Evolutionary conservation across 2,113 vertebrate genomes (phyloP).

Genomic region (Pluvialis apricaria): DNA sequence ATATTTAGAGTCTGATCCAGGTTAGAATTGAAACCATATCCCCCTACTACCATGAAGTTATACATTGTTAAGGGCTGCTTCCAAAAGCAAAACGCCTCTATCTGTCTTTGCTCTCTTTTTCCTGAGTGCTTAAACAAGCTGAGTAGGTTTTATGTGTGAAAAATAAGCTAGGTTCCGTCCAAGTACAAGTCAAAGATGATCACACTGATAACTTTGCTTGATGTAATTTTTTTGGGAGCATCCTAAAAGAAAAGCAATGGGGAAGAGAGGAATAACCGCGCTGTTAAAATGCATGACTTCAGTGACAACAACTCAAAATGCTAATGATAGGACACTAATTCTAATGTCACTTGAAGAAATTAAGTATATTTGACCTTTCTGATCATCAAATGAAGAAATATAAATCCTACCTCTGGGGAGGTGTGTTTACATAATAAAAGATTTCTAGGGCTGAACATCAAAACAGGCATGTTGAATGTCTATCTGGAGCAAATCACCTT

Average conservation of each 20-base stretch:
- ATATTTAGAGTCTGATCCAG: slow-evolving; percentile 56
- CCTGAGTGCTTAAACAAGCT: slow-evolving; percentile 11
- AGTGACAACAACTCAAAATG: neutral
- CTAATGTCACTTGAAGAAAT: slow-evolving; percentile 8
- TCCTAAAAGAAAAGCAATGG: neutral
- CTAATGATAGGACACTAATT: neutral
- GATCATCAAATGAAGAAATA: neutral
- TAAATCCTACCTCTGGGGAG: neutral
- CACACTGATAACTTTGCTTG: neutral
- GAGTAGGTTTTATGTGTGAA: neutral
- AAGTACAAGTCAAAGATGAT: neutral
- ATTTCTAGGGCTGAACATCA: neutral
- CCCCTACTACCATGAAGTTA: slow-evolving; percentile 7
- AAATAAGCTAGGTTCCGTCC: neutral
- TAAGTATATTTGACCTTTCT: slow-evolving; percentile 18
- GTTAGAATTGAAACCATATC: slow-evolving; percentile 70
- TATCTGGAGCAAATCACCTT: slow-evolving; percentile 10
- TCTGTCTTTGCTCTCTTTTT: slow-evolving; percentile 8
- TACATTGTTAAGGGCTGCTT: slow-evolving; percentile 17
- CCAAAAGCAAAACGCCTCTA: slow-evolving; percentile 55
- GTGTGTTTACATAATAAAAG: neutral
- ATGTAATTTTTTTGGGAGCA: neutral
- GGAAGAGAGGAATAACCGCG: neutral
- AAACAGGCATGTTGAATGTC: neutral
- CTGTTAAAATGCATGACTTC: neutral